Evolutionary conservation across 2,113 vertebrate genomes (phyloP), one percentile per base, ranked within the genome.

Genomic region (Erythrolamprus reginae): DNA sequence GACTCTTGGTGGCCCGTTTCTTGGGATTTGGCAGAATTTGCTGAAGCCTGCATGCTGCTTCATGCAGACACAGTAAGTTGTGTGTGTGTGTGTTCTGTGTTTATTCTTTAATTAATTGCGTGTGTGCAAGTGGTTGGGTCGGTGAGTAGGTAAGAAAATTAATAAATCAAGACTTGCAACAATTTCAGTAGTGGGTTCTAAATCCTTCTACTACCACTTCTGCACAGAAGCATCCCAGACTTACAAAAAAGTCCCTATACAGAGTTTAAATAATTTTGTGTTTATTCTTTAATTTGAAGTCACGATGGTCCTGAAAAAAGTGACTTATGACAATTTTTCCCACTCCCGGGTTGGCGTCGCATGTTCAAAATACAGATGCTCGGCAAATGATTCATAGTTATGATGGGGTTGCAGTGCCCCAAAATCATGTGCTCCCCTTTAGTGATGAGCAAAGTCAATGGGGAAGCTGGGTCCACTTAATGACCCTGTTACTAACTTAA

Each of bases 41-140:
- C 93, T 93, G 92, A 89, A 94, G 83, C 77, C 33, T 91, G 91
- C 90, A 88, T 91, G 93, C 95, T 96, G 96, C 95, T 96, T 94
- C 95, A 96, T 96, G 96, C 96, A 96, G 95, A 95, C 91, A 88
- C 95, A 96, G 95, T 96, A 96, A 96, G 24, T 88, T 92, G 65
- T 45, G 5, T 89, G 21, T 33, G 23, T 86, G 93, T 92, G 26
- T n/a, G n/a, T n/a, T n/a, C n/a, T n/a, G n/a, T n/a, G n/a, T n/a
- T n/a, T n/a, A n/a, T n/a, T n/a, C n/a, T n/a, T n/a, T n/a, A n/a
- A n/a, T n/a, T n/a, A n/a, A n/a, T n/a, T 45, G 5, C 84, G 21
- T 33, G 23, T 86, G 93, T 92, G 26, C 23, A 13, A 50, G 91
- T 87, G 61, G 56, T 53, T 86, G 48, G 50, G 2, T 6, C 12